Evolutionary conservation across 2,113 vertebrate genomes (phyloP).

Genomic region (Phoxinus phoxinus): DNA sequence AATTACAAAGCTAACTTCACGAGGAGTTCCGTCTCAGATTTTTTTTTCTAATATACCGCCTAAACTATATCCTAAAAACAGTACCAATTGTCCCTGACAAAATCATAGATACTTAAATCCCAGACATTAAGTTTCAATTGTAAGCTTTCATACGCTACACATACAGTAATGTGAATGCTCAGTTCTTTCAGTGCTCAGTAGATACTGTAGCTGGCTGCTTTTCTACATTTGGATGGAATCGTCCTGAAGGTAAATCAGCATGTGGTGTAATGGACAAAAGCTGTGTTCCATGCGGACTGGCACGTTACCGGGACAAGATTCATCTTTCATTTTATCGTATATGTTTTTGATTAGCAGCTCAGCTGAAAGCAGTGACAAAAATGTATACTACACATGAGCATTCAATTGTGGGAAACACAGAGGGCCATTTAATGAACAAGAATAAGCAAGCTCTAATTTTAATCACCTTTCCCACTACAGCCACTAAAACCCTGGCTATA

Average conservation of each 20-base stretch:
- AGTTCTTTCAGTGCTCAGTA: not conserved
- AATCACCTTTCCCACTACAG: not conserved
- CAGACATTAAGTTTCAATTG: not conserved
- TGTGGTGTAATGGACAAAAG: slow-evolving; percentile 13
- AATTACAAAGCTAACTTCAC: not conserved
- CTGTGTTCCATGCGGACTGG: slow-evolving; percentile 31
- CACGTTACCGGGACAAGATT: not conserved
- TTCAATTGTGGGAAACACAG: slow-evolving; percentile 11
- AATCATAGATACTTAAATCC: not conserved
- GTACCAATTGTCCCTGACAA: not conserved
- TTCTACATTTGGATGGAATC: slow-evolving; percentile 37
- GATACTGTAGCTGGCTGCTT: slow-evolving; percentile 17
- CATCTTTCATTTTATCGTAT: not conserved
- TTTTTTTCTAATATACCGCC: not conserved
- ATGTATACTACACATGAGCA: not conserved
- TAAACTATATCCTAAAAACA: not conserved
- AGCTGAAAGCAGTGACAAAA: not conserved
- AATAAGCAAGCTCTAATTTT: not conserved
- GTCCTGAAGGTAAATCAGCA: slow-evolving; percentile 8
- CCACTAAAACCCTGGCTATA: not conserved
- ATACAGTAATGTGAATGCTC: slow-evolving; percentile 27
- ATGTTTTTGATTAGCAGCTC: not conserved
- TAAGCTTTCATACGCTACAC: slow-evolving; percentile 16
- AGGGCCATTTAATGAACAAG: not conserved
- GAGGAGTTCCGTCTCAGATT: not conserved